Evolutionary conservation across 1,140 invertebrate genomes (phyloP).

Genomic region (Sycobia sp.): DNA sequence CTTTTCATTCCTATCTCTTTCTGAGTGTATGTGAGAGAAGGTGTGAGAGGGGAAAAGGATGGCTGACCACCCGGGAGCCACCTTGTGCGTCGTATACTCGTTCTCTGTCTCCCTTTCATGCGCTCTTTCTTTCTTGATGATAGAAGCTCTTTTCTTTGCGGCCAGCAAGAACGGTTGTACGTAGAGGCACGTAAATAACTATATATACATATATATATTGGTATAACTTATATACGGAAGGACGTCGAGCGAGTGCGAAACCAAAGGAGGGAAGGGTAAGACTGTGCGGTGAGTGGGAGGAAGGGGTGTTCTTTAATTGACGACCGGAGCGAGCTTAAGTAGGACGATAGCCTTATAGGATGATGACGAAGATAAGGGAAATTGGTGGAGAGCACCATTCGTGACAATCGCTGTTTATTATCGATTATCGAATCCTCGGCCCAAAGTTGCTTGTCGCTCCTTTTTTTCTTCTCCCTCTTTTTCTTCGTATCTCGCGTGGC

Average conservation of each 20-base stretch:
- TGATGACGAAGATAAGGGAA: constrained; percentile 2
- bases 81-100: not conserved
- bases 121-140: not conserved
- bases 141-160: not conserved
- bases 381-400: not conserved
- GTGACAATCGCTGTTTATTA: constrained; percentile 11
- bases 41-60: constrained; percentile 18
- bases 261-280: not conserved
- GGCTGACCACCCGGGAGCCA: constrained; percentile 25
- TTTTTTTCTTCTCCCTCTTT: not conserved
- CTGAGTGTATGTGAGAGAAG: not conserved
- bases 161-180: not conserved
- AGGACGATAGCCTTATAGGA: constrained; percentile 9
- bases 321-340: not conserved
- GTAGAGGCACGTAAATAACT: not conserved
- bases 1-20: not conserved
- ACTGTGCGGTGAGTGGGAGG: not conserved
- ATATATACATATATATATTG: not conserved
- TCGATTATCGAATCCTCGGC: not conserved
- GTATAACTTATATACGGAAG: not conserved
- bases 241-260: not conserved
- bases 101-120: not conserved
- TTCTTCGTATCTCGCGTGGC: too few species aligned
- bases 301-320: constrained; percentile 16
- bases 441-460: not conserved